phyloP scores from a whole-genome alignment of 2,888 invertebrate genomes.

The Machimus rusticus region DNA sequence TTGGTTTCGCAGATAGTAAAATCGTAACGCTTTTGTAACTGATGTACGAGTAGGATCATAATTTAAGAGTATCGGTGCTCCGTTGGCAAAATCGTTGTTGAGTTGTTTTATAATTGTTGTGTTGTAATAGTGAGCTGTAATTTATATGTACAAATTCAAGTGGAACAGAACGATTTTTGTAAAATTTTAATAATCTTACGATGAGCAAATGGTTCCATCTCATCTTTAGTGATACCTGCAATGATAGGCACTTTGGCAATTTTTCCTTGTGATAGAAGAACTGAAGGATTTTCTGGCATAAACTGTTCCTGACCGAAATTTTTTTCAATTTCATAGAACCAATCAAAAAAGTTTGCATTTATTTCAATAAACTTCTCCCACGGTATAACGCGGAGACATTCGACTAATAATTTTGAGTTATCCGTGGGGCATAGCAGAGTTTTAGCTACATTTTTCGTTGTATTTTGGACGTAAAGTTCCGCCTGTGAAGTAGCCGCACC shows the following conservation, averaged over 20 bases:
- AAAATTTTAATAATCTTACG: not conserved
- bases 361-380: constrained; percentile 53
- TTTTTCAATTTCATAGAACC: constrained; percentile 67
- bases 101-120: constrained; percentile 50
- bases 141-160: constrained; percentile 47
- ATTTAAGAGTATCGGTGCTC: constrained; percentile 59
- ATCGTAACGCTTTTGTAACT: constrained; percentile 52
- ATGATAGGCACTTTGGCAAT: constrained; percentile 71
- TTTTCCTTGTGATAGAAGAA: constrained; percentile 65
- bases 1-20: constrained; percentile 52
- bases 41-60: constrained; percentile 59
- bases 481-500: constrained; percentile 67
- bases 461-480: constrained; percentile 56
- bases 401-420: constrained; percentile 64
- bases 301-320: constrained; percentile 73
- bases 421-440: constrained; percentile 68
- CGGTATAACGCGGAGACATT: constrained; percentile 63
- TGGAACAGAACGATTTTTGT: not conserved
- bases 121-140: not conserved
- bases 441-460: constrained; percentile 69
- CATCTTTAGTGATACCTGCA: constrained; percentile 70
- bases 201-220: constrained; percentile 66
- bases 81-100: constrained; percentile 54
- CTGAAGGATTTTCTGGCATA: constrained; percentile 67
- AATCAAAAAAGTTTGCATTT: constrained; percentile 33